A percentile compares a stretch with the other conserved stretches of the same genome.
phyloP scores from a whole-genome alignment of 2,797 vertebrate species.

The Tragelaphus oryx region DNA sequence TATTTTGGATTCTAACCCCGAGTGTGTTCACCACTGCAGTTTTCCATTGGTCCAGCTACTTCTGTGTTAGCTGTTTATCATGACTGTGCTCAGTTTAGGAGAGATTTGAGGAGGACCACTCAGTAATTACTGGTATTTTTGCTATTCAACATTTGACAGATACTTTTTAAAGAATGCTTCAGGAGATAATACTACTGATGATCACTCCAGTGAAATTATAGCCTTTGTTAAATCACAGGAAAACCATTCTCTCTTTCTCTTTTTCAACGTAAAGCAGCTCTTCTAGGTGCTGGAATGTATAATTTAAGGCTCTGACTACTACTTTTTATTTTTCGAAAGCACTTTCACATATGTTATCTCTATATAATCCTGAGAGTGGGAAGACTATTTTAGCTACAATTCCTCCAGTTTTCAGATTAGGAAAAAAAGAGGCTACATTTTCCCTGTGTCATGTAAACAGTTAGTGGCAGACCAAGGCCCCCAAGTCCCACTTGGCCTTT shows the following conservation, averaged over 20 bases:
- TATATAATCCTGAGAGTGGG: not conserved
- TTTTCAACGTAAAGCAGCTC: not conserved
- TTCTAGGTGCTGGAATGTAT: slow-evolving; percentile 26
- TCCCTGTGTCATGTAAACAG: not conserved
- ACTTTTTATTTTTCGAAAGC: slow-evolving; percentile 24
- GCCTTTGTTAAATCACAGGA: slow-evolving; percentile 36
- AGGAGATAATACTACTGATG: not conserved
- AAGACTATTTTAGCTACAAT: not conserved
- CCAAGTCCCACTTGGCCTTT: not conserved
- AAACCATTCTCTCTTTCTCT: not conserved
- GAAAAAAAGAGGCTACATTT: not conserved
- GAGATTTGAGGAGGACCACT: not conserved
- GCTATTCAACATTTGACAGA: not conserved
- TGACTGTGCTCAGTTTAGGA: not conserved
- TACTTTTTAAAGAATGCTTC: slow-evolving; percentile 20
- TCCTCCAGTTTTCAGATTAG: not conserved
- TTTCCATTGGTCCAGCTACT: not conserved
- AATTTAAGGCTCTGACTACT: slow-evolving; percentile 29
- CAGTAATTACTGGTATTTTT: not conserved
- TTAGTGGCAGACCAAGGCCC: not conserved
- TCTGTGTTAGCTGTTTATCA: not conserved
- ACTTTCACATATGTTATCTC: not conserved
- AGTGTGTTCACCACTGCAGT: not conserved
- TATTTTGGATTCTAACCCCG: slow-evolving; percentile 39
- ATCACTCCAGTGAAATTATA: not conserved